These are phyloP conservation scores for Heliornis fulica DNA, from an alignment of 2,113 vertebrate genomes.

Conservation along the genomic window DNA sequence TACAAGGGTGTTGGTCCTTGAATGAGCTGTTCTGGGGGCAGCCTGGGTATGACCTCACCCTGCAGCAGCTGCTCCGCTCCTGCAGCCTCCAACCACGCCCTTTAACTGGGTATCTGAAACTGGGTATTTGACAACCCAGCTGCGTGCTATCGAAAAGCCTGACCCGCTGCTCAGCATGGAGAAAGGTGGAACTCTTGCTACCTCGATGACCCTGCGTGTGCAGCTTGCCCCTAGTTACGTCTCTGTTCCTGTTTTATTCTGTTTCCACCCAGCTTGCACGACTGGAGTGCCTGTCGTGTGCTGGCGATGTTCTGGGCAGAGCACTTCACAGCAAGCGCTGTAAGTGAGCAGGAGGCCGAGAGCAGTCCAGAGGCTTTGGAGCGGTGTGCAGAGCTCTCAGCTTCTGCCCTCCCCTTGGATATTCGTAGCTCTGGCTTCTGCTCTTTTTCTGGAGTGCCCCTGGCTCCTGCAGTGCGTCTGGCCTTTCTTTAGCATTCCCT, in stretches of 20 bases:
- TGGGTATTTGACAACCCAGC: not conserved
- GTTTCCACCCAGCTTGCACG: not conserved
- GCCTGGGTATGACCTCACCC: not conserved
- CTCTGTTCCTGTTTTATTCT: not conserved
- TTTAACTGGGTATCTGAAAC: not conserved
- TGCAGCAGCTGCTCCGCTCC: fast-evolving
- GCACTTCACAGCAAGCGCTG: not conserved
- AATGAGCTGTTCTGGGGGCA: fast-evolving
- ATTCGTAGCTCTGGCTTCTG: not conserved
- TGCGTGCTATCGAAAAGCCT: not conserved
- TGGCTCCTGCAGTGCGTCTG: not conserved
- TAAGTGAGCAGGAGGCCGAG: not conserved
- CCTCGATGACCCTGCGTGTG: not conserved
- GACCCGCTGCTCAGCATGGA: not conserved
- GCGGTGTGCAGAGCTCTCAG: not conserved
- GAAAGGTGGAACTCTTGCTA: not conserved
- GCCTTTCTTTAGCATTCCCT: not conserved
- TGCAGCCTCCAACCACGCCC: fast-evolving
- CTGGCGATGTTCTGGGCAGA: not conserved
- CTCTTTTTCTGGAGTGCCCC: not conserved
- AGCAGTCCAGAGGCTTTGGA: not conserved
- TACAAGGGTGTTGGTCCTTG: not conserved
- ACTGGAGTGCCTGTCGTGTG: fast-evolving
- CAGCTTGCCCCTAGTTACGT: not conserved
- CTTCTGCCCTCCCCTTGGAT: not conserved